Evolutionary conservation across 1,140 invertebrate species (phyloP), one percentile per base, ranked within the genome.

Genomic region (Philotrypesis tridentata): DNA sequence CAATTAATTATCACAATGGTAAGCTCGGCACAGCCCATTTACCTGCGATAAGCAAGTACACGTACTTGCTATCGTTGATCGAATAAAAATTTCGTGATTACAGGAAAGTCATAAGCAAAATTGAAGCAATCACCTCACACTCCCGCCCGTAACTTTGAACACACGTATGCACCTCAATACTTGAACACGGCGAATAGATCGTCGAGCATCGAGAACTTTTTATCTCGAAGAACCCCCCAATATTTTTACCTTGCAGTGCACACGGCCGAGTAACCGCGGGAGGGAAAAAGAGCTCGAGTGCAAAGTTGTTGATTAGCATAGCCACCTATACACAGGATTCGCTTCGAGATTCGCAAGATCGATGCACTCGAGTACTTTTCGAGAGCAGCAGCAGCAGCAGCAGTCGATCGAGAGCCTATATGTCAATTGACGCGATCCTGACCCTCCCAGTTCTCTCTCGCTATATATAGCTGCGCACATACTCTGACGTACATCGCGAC

Each of bases 341-440:
- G 60, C n/a, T 27, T 31, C 21, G 17, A 70, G 68, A 40, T 27
- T 27, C 9, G 60, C 23, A 78, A 48, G 65, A 80, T 80, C 70
- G 37, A 80, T 72, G 29, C 17, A 80, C 71, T 73, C n/a, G 31
- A 63, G 79, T 80, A 71, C 71, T 80, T 80, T 73, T 74, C 48
- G 61, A 78, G 75, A 77, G 81, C 81, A 82, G 60, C 63, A n/a
- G n/a, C n/a, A n/a, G n/a, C n/a, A n/a, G n/a, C n/a, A n/a, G 75
- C 70, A n/a, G n/a, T 43, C 81, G 67, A 63, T 82, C 74, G 37
- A 82, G 68, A 82, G 81, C 31, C 60, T 37, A 78, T 37, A 78
- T 65, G 67, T 73, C 75, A 82, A 72, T 82, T 48, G 81, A 82
- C 37, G 27, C 75, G 55, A 78, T 67, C 70, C 43, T 73, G 40